phyloP scores from a whole-genome alignment of 2,113 vertebrate species.

The Ifrita kowaldi region DNA sequence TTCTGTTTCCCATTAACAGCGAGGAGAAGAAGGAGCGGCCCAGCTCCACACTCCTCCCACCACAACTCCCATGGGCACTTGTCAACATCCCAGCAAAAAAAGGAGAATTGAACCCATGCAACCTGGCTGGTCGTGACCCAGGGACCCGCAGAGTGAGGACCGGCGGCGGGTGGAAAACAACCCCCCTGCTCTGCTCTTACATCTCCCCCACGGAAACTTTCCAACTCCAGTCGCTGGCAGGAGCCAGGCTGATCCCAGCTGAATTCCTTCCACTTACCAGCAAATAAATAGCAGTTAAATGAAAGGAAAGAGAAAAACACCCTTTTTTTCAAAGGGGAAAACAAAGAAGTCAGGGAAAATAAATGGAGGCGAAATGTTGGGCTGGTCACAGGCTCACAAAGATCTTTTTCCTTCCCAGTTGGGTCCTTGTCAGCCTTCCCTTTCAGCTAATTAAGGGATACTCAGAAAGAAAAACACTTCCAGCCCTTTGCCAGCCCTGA shows the following conservation, averaged over 20 bases:
- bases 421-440: constrained; percentile 19
- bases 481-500: constrained; percentile 21
- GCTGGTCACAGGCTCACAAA: background rate
- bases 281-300: constrained; percentile 54
- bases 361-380: background rate
- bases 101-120: constrained; percentile 1
- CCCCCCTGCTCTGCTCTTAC: constrained; percentile 3
- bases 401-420: background rate
- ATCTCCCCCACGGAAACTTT: constrained; percentile 40
- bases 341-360: constrained; percentile 20
- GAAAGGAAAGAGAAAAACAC: constrained; percentile 34
- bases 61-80: background rate
- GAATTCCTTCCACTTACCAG: constrained; percentile 59
- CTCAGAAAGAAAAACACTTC: background rate
- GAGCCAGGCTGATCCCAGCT: constrained; percentile 35
- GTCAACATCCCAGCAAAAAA: constrained; percentile 11
- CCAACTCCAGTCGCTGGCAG: constrained; percentile 32
- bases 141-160: background rate
- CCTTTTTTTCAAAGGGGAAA: constrained; percentile 22
- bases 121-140: background rate
- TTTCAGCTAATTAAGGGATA: constrained; percentile 36
- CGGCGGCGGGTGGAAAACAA: background rate
- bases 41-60: background rate
- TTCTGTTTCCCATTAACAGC: constrained; percentile 45
- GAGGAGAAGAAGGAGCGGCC: background rate